Percentiles rank a stretch among this genome's conserved stretches.
Evolutionary conservation across 2,113 vertebrate genomes (phyloP).

Genomic region (Eubucco bourcierii): DNA sequence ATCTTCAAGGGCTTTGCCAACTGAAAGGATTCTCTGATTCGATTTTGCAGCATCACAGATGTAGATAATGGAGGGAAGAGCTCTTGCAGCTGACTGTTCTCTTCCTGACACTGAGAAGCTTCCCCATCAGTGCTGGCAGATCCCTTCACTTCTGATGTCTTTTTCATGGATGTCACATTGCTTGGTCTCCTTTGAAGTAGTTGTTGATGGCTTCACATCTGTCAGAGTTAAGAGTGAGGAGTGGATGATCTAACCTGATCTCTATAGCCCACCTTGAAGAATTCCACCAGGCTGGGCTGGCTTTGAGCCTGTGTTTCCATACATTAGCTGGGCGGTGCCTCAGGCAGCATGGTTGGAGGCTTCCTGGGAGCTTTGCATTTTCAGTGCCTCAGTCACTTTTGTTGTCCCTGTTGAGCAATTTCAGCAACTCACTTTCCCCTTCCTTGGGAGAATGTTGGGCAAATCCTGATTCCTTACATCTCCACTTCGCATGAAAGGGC

Average conservation of each 20-base stretch:
- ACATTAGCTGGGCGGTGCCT: neutral
- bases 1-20: too few species aligned
- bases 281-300: neutral
- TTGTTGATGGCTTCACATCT: neutral
- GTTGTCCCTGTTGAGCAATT: neutral
- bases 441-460: neutral
- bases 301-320: neutral
- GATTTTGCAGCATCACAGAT: neutral
- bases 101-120: neutral
- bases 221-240: neutral
- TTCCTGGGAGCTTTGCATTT: neutral
- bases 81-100: neutral
- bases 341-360: neutral
- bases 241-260: neutral
- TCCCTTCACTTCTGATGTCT: neutral
- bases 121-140: neutral
- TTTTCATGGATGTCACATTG: neutral
- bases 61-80: neutral
- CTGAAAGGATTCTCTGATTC: neutral
- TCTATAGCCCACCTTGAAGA: neutral
- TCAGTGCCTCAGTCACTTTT: neutral
- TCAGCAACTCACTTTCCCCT: fast-evolving
- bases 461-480: neutral
- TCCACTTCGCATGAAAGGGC: too few species aligned
- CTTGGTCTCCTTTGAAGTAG: neutral